Conservation (phyloP, 2,888 invertebrate species). For the Rhogogaster chlorosoma region DNA sequence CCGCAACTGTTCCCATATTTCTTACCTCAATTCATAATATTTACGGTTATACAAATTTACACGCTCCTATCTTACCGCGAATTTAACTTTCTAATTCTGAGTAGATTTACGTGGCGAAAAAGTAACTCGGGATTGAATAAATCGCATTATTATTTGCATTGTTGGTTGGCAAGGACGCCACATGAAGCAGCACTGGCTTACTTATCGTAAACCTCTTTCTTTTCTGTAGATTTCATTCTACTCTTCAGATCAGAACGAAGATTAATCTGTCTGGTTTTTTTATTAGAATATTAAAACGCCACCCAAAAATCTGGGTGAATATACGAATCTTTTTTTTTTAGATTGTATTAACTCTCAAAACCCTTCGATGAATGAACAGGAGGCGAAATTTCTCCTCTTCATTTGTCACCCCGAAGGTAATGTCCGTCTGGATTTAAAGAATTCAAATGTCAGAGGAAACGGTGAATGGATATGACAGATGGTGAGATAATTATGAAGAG, state of each 20-base stretch:
- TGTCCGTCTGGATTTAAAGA: background rate
- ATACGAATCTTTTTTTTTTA: background rate
- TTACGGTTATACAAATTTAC: background rate
- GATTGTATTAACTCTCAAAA: background rate
- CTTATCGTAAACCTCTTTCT: background rate
- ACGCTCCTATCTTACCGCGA: background rate
- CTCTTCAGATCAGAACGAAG: background rate
- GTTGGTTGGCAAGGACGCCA: conserved; percentile 53
- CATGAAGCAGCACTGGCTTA: conserved; percentile 39
- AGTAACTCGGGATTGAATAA: conserved; percentile 20
- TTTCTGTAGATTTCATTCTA: background rate
- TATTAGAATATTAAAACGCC: background rate
- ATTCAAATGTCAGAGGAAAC: conserved; percentile 2
- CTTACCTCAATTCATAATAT: background rate
- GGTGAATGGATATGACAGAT: conserved; percentile 22
- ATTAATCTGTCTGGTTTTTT: background rate
- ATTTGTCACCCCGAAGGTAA: background rate
- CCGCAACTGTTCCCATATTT: background rate
- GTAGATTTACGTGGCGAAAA: background rate
- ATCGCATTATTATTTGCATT: conserved; percentile 17
- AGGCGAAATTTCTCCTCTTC: background rate
- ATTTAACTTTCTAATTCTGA: conserved; percentile 29
- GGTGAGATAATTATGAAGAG: background rate
- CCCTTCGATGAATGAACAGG: background rate
- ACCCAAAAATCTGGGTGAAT: background rate